These are phyloP conservation scores for Polypedilum vanderplanki DNA, from an alignment of 1,140 invertebrate species.

Conservation along the genomic window DNA sequence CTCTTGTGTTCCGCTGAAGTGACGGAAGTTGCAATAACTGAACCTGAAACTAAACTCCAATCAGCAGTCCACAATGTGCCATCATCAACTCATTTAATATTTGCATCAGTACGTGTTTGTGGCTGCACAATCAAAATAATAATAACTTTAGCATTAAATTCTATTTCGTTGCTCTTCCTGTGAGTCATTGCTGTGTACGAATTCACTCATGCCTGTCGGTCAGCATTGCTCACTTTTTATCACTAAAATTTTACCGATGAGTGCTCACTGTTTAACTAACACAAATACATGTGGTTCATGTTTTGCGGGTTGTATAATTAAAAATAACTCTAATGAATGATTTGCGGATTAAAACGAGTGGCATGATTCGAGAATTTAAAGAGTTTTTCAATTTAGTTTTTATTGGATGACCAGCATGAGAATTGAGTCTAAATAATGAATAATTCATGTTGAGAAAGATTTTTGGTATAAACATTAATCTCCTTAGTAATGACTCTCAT, in stretches of 20 bases:
- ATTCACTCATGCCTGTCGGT: not conserved
- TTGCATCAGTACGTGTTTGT: not conserved
- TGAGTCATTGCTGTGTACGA: not conserved
- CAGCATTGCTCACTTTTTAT: not conserved
- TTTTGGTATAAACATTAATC: too few relatives aligned
- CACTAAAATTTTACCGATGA: not conserved
- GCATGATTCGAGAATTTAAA: too few relatives aligned
- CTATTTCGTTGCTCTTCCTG: not conserved
- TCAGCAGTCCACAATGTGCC: too few relatives aligned
- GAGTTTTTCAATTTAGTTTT: too few relatives aligned
- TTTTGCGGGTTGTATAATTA: not conserved
- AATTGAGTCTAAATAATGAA: too few relatives aligned
- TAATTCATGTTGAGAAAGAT: too few relatives aligned
- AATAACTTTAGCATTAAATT: not conserved
- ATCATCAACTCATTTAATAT: conserved; percentile 8
- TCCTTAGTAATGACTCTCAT: too few relatives aligned
- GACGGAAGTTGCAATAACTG: not conserved
- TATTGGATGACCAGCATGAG: too few relatives aligned
- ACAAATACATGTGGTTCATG: not conserved
- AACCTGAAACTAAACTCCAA: not conserved
- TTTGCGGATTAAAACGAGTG: too few relatives aligned
- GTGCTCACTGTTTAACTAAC: not conserved
- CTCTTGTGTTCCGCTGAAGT: not conserved
- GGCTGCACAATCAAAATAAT: not conserved
- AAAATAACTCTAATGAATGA: not conserved